Conservation (phyloP, 2,113 vertebrate species). For the Dromaius novaehollandiae region DNA sequence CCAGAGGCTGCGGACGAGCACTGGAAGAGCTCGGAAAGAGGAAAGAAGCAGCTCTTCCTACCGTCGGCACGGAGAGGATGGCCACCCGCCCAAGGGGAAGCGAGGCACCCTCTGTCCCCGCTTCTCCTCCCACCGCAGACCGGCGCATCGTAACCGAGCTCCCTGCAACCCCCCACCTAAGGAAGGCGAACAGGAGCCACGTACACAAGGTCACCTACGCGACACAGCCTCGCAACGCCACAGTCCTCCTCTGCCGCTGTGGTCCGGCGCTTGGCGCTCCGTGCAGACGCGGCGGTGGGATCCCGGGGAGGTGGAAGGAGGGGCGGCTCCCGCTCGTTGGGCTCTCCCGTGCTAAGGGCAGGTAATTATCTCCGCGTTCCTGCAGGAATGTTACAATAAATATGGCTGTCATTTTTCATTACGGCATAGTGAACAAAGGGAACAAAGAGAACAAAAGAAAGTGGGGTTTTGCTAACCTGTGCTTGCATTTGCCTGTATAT, state of each 20-base stretch:
- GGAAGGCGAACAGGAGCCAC: background rate
- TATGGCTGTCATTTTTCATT: slow-evolving; percentile 70
- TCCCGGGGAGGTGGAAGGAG: slow-evolving; percentile 32
- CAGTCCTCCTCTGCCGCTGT: background rate
- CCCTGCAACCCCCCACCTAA: background rate
- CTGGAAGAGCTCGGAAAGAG: background rate
- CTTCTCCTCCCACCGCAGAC: background rate
- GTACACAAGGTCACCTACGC: background rate
- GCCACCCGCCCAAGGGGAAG: fast-evolving
- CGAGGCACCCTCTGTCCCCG: fast-evolving
- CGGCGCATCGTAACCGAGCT: fast-evolving
- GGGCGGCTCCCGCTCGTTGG: background rate
- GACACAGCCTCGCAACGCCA: background rate
- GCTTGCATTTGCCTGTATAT: background rate
- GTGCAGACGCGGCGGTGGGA: fast-evolving
- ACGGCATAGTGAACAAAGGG: slow-evolving; percentile 61
- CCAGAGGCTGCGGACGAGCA: too few relatives aligned
- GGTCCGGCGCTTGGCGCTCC: background rate
- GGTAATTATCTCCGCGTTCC: slow-evolving; percentile 73
- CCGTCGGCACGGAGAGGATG: fast-evolving
- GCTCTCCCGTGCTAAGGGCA: slow-evolving; percentile 45
- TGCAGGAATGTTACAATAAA: slow-evolving; percentile 66
- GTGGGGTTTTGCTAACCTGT: slow-evolving; percentile 36
- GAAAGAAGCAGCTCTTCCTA: background rate
- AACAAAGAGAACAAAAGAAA: slow-evolving; percentile 70